Percentiles rank a stretch among this genome's conserved stretches.
phyloP scores from a whole-genome alignment of 2,888 invertebrate genomes.

The Craniophora ligustri region DNA sequence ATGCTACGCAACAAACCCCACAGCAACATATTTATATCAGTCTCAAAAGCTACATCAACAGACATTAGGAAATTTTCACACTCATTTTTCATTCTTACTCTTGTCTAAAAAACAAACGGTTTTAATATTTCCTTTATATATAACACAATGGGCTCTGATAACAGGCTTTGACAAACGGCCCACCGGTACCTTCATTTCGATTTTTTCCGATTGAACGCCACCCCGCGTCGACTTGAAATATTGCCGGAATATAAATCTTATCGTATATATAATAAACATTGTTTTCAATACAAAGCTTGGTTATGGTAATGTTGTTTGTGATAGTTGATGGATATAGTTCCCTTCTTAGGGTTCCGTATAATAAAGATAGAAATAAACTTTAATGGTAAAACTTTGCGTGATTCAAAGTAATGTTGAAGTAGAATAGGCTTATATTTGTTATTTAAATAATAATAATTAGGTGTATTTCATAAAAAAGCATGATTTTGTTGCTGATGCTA shows the following conservation, averaged over 20 bases:
- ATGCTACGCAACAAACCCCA: too few relatives aligned
- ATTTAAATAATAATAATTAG: too few relatives aligned
- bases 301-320: constrained; percentile 15
- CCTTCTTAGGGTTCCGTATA: background rate
- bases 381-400: background rate
- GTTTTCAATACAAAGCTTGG: background rate
- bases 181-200: constrained; percentile 11
- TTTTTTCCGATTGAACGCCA: constrained; percentile 18
- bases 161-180: constrained; percentile 28
- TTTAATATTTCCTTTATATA: constrained; percentile 20
- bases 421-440: too few relatives aligned
- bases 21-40: too few relatives aligned
- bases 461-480: too few relatives aligned
- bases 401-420: too few relatives aligned
- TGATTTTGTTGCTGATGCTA: too few relatives aligned
- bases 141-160: constrained; percentile 18
- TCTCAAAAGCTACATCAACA: too few relatives aligned
- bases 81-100: background rate
- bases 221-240: constrained; percentile 25
- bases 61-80: background rate
- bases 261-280: background rate
- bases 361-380: background rate
- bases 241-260: constrained; percentile 24
- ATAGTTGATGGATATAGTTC: constrained; percentile 7
- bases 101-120: constrained; percentile 7